These are phyloP conservation scores for Brachionus rotundiformis DNA, from an alignment of 1,140 invertebrate species.

Conservation along the genomic window DNA sequence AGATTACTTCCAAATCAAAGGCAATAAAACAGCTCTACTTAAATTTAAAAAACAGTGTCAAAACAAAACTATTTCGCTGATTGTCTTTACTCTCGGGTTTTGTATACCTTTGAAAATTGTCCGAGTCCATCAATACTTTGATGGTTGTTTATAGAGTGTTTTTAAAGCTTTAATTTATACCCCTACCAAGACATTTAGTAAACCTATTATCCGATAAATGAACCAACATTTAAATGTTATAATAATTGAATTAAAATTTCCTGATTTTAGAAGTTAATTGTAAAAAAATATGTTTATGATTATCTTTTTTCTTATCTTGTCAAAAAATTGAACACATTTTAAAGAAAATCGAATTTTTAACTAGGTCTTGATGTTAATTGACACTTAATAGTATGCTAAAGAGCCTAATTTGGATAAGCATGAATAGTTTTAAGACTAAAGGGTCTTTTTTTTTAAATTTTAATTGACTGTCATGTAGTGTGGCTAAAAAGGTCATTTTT, in stretches of 20 bases:
- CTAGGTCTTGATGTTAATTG: constrained; percentile 18
- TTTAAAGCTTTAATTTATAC: too few relatives aligned
- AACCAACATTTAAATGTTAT: neutral
- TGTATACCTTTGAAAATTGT: neutral
- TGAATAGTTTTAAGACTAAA: constrained; percentile 11
- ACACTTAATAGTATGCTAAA: constrained; percentile 9
- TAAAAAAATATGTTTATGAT: constrained; percentile 12
- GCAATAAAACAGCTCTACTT: neutral
- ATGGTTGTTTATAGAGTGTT: too few relatives aligned
- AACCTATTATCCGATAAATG: neutral
- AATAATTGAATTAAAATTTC: constrained; percentile 4
- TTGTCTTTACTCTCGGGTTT: neutral
- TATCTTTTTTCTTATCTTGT: constrained; percentile 4
- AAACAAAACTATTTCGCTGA: neutral
- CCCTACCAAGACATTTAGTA: neutral
- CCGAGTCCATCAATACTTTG: neutral
- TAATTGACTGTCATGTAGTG: constrained; percentile 8
- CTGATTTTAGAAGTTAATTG: constrained; percentile 9
- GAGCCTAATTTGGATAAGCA: constrained; percentile 33
- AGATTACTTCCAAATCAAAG: too few relatives aligned
- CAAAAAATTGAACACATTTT: neutral
- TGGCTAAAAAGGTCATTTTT: neutral
- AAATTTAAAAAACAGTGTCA: neutral
- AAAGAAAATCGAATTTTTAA: neutral
- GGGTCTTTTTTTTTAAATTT: neutral